These are phyloP conservation scores for Delphinapterus leucas DNA, from an alignment of 2,113 vertebrate species.

Conservation along the genomic window DNA sequence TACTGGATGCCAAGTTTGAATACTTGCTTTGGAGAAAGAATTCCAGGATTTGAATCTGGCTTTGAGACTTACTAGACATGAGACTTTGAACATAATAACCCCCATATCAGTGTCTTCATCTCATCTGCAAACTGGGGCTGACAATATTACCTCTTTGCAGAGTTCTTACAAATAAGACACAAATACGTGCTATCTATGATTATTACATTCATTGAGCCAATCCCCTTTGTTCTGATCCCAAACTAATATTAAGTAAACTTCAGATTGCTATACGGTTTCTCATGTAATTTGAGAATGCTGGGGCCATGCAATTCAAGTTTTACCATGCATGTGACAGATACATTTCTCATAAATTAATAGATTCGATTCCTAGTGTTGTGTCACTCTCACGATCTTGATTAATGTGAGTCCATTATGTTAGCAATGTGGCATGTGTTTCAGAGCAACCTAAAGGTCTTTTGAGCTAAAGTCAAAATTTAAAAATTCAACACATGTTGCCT, in stretches of 20 bases:
- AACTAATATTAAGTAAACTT: neutral
- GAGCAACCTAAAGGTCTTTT: neutral
- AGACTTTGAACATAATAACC: neutral
- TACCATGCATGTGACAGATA: neutral
- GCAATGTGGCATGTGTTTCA: neutral
- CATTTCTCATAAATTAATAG: conserved; percentile 3
- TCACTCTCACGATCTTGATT: neutral
- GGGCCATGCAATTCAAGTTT: neutral
- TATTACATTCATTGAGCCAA: neutral
- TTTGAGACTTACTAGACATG: neutral
- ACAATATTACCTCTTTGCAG: neutral
- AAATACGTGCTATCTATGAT: neutral
- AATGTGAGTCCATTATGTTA: neutral
- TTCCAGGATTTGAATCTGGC: neutral
- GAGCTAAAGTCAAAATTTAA: neutral
- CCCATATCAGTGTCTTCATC: neutral
- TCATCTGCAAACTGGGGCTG: neutral
- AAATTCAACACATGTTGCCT: neutral
- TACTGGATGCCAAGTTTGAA: neutral
- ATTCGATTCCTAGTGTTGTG: conserved; percentile 17
- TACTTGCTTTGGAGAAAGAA: neutral
- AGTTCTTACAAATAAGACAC: neutral
- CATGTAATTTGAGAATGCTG: neutral
- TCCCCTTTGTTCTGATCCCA: neutral
- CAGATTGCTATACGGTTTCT: neutral